Evolutionary conservation across 2,888 invertebrate species (phyloP).

Genomic region (Phengaris arion): DNA sequence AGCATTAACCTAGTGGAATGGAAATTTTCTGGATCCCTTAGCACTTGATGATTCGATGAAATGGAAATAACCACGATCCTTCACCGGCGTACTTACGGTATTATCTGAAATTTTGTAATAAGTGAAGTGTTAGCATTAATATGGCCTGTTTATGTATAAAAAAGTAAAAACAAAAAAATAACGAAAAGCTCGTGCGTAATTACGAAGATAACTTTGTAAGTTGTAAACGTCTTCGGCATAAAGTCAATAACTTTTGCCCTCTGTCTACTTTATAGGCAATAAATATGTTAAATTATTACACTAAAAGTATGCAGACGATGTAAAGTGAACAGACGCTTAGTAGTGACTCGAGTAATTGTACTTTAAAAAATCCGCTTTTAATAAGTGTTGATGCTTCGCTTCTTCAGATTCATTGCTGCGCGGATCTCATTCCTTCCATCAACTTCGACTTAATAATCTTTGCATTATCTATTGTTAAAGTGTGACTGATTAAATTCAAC

Average conservation of each 20-base stretch:
- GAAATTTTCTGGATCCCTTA: constrained; percentile 4
- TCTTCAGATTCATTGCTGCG: constrained; percentile 37
- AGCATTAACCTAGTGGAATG: constrained; percentile 6
- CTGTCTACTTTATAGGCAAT: not conserved
- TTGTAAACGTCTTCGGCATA: no score
- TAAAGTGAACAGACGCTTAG: constrained; percentile 34
- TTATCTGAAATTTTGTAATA: not conserved
- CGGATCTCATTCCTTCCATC: constrained; percentile 51
- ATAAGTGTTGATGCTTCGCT: constrained; percentile 68
- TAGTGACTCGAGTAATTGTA: constrained; percentile 52
- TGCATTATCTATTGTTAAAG: constrained; percentile 7
- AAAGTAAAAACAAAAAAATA: no score
- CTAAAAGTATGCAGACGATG: constrained; percentile 5
- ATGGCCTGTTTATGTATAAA: no score
- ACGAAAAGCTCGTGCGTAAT: no score
- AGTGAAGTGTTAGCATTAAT: not conserved
- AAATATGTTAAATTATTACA: not conserved
- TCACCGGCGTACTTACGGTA: not conserved
- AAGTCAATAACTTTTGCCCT: not conserved
- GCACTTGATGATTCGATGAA: not conserved
- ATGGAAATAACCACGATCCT: not conserved
- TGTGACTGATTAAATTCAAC: not conserved
- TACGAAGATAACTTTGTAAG: no score
- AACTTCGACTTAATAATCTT: constrained; percentile 36
- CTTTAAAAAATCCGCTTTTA: constrained; percentile 73